phyloP scores from a whole-genome alignment of 2,797 vertebrate genomes.

The Syngnathus rostellatus region DNA sequence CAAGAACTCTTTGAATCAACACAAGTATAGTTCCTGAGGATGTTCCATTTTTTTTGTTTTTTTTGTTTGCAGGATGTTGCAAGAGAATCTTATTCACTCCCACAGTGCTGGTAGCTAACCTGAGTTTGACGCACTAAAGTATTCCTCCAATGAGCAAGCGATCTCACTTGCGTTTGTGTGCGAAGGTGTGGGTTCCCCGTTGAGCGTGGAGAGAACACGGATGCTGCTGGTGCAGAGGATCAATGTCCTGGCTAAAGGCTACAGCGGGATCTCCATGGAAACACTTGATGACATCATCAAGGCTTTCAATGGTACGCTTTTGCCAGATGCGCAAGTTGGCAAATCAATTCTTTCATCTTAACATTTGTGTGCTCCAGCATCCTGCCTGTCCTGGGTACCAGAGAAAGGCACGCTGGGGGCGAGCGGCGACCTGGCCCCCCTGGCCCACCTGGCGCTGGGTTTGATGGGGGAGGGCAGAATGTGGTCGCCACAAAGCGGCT shows the following conservation, averaged over 20 bases:
- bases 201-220: constrained; percentile 90
- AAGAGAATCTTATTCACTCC: constrained; percentile 91
- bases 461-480: constrained; percentile 97
- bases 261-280: constrained; percentile 92
- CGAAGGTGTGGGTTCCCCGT: constrained; percentile 86
- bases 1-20: too few relatives aligned
- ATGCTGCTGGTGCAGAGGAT: constrained; percentile 95
- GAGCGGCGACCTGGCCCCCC: constrained; percentile 93
- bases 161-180: too few relatives aligned
- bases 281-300: constrained; percentile 85
- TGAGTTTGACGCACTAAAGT: too few relatives aligned
- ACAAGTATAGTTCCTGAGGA: too few relatives aligned
- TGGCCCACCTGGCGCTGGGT: constrained; percentile 93
- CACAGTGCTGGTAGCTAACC: constrained; percentile 83
- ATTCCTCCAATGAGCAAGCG: too few relatives aligned
- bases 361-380: constrained; percentile 63
- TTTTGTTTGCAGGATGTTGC: constrained; percentile 77
- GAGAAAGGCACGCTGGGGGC: constrained; percentile 97
- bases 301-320: constrained; percentile 84
- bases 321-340: too few relatives aligned
- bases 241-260: constrained; percentile 93
- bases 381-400: constrained; percentile 92
- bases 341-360: too few relatives aligned
- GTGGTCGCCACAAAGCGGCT: constrained; percentile 98
- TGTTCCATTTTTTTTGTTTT: not conserved